Percentiles rank a stretch among this genome's conserved stretches.
Conservation (phyloP, 2,888 invertebrate species). For the Caenorhabditis afra region DNA sequence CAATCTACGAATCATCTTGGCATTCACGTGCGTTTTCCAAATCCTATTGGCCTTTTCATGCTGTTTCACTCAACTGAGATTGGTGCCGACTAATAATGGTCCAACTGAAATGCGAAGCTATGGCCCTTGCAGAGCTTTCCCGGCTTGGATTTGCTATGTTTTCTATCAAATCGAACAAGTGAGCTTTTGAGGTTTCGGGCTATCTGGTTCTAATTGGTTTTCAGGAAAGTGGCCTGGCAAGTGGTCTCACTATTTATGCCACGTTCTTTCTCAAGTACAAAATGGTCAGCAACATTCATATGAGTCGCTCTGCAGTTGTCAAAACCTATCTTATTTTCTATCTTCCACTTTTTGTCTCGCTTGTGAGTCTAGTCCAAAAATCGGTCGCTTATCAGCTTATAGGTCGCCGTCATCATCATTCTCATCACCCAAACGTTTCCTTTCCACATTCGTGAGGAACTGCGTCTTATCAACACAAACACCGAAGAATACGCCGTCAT, state of each 20-base stretch:
- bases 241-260: slow-evolving; percentile 14
- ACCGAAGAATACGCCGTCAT: slow-evolving; percentile 7
- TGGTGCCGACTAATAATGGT: background rate
- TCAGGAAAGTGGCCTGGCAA: slow-evolving; percentile 12
- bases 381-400: background rate
- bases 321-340: slow-evolving; percentile 2
- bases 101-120: slow-evolving; percentile 19
- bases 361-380: background rate
- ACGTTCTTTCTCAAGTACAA: slow-evolving; percentile 24
- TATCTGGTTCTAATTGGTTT: background rate
- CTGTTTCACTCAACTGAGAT: slow-evolving; percentile 9
- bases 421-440: slow-evolving; percentile 12
- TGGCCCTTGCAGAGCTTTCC: background rate
- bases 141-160: slow-evolving; percentile 4
- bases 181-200: background rate
- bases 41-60: slow-evolving; percentile 6
- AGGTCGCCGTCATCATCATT: background rate
- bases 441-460: background rate
- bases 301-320: background rate
- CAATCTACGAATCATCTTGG: background rate
- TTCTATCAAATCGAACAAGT: slow-evolving; percentile 21
- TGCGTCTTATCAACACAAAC: background rate
- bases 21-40: slow-evolving; percentile 5
- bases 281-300: slow-evolving; percentile 13
- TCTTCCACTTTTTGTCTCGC: background rate